These are phyloP conservation scores for Prunella fulvescens DNA, from an alignment of 2,113 vertebrate species.

Conservation along the genomic window DNA sequence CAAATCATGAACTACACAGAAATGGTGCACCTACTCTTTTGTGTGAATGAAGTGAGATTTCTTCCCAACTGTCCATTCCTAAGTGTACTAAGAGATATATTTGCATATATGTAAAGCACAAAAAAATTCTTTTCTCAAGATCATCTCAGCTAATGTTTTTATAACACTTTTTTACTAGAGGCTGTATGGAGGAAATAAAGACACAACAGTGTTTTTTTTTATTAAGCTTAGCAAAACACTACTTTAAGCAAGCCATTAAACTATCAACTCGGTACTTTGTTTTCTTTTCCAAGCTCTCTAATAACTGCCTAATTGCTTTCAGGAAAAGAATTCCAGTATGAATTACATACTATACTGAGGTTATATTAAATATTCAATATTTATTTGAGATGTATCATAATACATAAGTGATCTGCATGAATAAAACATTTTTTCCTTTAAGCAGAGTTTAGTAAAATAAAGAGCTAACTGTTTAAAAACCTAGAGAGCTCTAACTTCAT, in stretches of 20 bases:
- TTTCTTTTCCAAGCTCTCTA: not conserved
- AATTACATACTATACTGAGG: not conserved
- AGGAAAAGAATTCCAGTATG: not conserved
- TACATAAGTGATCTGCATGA: not conserved
- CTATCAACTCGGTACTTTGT: not conserved
- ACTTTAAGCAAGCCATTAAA: not conserved
- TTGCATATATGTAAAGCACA: not conserved
- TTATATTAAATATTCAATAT: not conserved
- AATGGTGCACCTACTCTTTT: not conserved
- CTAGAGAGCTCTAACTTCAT: not conserved
- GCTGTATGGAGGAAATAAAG: not conserved
- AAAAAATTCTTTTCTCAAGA: not conserved
- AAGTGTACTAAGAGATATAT: not conserved
- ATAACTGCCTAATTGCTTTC: not conserved
- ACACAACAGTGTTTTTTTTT: not conserved
- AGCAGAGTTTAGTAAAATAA: not conserved
- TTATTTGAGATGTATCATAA: not conserved
- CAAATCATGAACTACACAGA: not conserved
- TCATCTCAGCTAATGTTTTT: not conserved
- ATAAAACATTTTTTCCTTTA: slow-evolving; percentile 16
- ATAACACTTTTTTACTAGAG: not conserved
- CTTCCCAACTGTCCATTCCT: not conserved
- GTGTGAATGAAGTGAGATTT: not conserved
- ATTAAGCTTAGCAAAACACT: not conserved
- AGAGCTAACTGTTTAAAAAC: not conserved